Conservation (phyloP, 2,888 invertebrate species). For the Campopleginae sp. region DNA sequence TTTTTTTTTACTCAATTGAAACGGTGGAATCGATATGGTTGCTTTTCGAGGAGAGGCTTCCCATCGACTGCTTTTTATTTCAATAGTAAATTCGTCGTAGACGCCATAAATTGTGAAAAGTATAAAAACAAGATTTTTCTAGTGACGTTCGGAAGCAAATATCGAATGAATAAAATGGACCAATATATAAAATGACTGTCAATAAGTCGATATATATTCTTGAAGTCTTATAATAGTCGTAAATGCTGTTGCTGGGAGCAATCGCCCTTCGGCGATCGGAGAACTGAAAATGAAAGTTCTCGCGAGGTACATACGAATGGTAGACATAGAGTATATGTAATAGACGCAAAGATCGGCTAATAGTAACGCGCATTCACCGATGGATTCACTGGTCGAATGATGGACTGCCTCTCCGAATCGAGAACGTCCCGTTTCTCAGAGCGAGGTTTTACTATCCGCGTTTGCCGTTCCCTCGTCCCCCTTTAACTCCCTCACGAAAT, state of each 20-base stretch:
- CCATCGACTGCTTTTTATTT: not conserved
- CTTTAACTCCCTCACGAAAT: constrained; percentile 62
- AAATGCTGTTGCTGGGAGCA: constrained; percentile 47
- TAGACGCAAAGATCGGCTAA: constrained; percentile 57
- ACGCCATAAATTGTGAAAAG: not conserved
- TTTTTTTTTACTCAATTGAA: constrained; percentile 2
- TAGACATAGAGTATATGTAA: constrained; percentile 34
- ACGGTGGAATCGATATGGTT: constrained; percentile 30
- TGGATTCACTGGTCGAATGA: constrained; percentile 67
- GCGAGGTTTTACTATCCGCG: constrained; percentile 58
- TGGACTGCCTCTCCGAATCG: constrained; percentile 68
- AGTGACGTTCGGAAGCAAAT: not conserved
- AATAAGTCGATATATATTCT: constrained; percentile 15
- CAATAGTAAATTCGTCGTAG: constrained; percentile 23
- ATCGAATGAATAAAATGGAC: not conserved
- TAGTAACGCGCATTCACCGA: constrained; percentile 57
- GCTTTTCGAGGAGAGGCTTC: constrained; percentile 7
- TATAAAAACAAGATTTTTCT: not conserved
- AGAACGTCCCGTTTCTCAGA: constrained; percentile 68
- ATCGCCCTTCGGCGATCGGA: constrained; percentile 71
- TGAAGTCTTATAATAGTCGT: constrained; percentile 14
- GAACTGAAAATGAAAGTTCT: constrained; percentile 72
- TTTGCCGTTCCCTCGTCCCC: constrained; percentile 19
- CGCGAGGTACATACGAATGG: constrained; percentile 30
- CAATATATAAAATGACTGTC: not conserved